Conservation (phyloP, 2,113 vertebrate species). For the Tupaia chinensis region DNA sequence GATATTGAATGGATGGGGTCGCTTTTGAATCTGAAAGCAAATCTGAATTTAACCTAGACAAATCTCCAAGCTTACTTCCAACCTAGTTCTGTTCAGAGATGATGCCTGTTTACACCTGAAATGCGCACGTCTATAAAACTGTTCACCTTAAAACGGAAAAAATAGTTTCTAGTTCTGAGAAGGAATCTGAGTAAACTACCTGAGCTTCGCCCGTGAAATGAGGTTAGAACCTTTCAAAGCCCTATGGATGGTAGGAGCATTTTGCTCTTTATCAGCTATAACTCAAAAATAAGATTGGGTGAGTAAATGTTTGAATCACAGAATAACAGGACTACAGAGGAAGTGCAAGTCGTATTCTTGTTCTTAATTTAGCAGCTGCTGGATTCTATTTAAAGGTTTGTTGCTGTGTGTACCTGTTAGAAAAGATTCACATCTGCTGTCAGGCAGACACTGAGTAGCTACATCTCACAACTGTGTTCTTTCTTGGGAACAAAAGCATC, state of each 20-base stretch:
- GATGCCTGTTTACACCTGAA: conserved; percentile 54
- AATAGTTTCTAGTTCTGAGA: not conserved
- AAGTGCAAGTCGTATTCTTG: conserved; percentile 16
- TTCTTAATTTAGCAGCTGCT: conserved; percentile 53
- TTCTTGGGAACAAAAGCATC: not conserved
- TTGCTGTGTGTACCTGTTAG: conserved; percentile 1
- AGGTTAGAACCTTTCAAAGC: conserved; percentile 7
- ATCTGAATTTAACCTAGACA: conserved; percentile 67
- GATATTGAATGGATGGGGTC: conserved; percentile 19
- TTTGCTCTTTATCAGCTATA: not conserved
- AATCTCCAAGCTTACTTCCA: conserved; percentile 55
- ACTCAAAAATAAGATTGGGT: conserved; percentile 44
- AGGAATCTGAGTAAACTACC: not conserved
- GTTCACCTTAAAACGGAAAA: not conserved
- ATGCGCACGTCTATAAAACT: conserved; percentile 10
- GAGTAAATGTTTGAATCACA: conserved; percentile 48
- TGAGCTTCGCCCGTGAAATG: not conserved
- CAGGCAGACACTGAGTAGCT: not conserved
- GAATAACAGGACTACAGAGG: not conserved
- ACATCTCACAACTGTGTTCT: not conserved
- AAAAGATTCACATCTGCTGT: not conserved
- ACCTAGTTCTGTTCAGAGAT: conserved; percentile 34
- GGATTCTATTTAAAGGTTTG: conserved; percentile 35
- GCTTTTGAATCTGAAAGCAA: conserved; percentile 67
- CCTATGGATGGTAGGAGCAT: not conserved